Evolutionary conservation across 2,113 vertebrate genomes (phyloP).

Genomic region (Prolemur simus): DNA sequence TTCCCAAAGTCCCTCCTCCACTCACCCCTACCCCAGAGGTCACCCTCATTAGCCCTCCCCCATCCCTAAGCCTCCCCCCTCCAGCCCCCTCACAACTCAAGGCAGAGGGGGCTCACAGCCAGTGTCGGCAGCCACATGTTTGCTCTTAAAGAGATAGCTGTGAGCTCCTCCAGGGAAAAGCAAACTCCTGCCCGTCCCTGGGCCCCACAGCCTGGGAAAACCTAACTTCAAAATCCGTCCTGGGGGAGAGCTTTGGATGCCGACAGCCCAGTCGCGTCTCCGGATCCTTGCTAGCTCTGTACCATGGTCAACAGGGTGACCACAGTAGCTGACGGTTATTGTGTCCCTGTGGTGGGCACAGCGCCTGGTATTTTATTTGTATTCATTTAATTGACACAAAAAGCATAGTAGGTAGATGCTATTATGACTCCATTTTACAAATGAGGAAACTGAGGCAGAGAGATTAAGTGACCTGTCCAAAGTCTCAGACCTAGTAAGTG

Average conservation of each 20-base stretch:
- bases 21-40: not conserved
- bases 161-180: not conserved
- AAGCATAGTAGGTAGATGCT: too few relatives aligned
- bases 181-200: not conserved
- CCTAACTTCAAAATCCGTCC: not conserved
- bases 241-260: too few relatives aligned
- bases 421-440: not conserved
- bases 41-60: rapidly evolving
- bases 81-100: not conserved
- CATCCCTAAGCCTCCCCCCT: not conserved
- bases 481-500: not conserved
- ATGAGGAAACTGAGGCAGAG: not conserved
- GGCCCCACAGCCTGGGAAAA: not conserved
- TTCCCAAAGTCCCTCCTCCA: not conserved
- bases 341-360: rapidly evolving
- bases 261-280: rapidly evolving
- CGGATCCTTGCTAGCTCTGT: rapidly evolving
- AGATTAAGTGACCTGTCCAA: not conserved
- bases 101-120: rapidly evolving
- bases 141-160: not conserved
- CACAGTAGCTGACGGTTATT: rapidly evolving
- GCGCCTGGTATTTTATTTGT: not conserved
- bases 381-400: not conserved
- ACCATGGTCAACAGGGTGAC: too few relatives aligned
- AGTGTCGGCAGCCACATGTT: rapidly evolving